Evolutionary conservation across 1,140 invertebrate genomes (phyloP).

Genomic region (Zaprionus ghesquierei): DNA sequence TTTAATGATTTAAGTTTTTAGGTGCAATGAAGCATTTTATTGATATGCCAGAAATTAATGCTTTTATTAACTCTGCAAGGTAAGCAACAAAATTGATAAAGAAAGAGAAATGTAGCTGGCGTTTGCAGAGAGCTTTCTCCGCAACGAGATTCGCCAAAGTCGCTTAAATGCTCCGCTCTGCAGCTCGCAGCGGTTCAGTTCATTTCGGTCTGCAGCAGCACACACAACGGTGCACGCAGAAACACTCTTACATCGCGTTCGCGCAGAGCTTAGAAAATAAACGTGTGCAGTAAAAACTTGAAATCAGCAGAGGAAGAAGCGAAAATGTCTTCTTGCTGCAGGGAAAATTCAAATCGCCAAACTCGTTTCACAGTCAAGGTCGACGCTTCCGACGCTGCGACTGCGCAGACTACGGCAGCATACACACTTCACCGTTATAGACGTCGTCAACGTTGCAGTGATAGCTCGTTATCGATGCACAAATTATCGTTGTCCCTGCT

Average conservation of each 20-base stretch:
- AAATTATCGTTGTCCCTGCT: conserved; percentile 21
- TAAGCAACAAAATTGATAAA: not conserved
- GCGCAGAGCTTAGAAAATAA: not conserved
- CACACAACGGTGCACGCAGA: not conserved
- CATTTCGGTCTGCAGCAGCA: conserved; percentile 24
- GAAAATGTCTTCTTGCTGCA: conserved; percentile 58
- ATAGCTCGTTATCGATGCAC: conserved; percentile 48
- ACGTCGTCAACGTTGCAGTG: not conserved
- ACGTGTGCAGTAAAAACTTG: conserved; percentile 30
- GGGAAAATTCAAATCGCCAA: conserved; percentile 66
- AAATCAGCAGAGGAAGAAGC: conserved; percentile 33
- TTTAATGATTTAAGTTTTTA: too few species aligned
- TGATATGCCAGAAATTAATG: too few species aligned
- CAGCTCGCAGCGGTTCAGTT: conserved; percentile 59
- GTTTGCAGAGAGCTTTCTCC: conserved; percentile 32
- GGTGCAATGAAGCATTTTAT: too few species aligned
- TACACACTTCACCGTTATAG: conserved; percentile 18
- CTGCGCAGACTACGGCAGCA: conserved; percentile 20
- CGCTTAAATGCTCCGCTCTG: conserved; percentile 57
- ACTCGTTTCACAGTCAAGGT: conserved; percentile 79
- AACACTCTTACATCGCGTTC: not conserved
- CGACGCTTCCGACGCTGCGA: conserved; percentile 65
- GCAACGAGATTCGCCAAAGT: conserved; percentile 16
- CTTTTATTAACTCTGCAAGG: not conserved
- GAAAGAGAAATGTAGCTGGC: not conserved